Conservation (phyloP, 2,888 invertebrate genomes). For the Sclerodermus sp. region DNA sequence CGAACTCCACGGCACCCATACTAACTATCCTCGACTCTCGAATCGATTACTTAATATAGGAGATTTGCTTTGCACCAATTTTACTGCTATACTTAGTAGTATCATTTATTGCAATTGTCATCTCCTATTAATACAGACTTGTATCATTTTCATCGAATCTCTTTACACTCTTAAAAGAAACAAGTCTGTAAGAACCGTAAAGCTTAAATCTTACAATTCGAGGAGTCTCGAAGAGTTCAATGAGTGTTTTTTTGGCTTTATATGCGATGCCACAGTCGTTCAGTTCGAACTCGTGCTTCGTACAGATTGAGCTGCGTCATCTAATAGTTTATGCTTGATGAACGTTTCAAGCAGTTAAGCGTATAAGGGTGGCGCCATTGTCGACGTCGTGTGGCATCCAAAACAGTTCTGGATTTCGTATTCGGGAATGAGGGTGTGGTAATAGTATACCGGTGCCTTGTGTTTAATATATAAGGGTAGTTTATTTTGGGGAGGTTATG, state of each 20-base stretch:
- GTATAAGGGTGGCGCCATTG: conserved; percentile 27
- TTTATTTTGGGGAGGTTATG: conserved; percentile 12
- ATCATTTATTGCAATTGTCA: no score
- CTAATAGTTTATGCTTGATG: conserved; percentile 30
- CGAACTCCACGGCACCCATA: no score
- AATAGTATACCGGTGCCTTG: conserved; percentile 25
- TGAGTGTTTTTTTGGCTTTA: background rate
- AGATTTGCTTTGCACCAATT: no score
- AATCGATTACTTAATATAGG: no score
- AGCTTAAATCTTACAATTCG: no score
- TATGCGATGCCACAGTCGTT: conserved; percentile 4
- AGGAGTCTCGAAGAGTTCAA: conserved; percentile 2
- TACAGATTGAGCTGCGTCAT: conserved; percentile 31
- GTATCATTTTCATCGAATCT: no score
- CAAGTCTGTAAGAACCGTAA: no score
- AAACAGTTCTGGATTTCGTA: conserved; percentile 28
- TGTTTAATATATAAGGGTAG: conserved; percentile 21
- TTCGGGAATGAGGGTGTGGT: conserved; percentile 28
- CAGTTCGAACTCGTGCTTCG: conserved; percentile 27
- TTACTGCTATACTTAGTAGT: no score
- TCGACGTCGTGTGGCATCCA: conserved; percentile 24
- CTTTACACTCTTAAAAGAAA: no score
- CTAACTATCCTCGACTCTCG: no score
- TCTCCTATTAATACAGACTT: no score
- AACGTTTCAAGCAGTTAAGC: conserved; percentile 35